phyloP scores from a whole-genome alignment of 2,888 invertebrate species.

The Stenurella melanura region DNA sequence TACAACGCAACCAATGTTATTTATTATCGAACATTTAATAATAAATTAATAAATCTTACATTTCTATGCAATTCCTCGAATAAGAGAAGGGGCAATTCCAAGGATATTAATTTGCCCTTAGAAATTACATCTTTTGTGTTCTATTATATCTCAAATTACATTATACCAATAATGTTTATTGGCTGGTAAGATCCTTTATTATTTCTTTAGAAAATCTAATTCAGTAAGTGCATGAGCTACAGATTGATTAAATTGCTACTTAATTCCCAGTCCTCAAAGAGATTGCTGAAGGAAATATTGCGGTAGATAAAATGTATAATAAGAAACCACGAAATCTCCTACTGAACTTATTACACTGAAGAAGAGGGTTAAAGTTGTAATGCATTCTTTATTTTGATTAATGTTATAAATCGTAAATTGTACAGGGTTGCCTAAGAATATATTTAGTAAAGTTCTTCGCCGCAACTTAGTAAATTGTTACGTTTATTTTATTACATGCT shows the following conservation, averaged over 20 bases:
- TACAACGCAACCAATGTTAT: no score
- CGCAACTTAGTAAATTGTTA: no score
- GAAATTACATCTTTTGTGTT: not conserved
- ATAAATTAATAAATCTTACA: no score
- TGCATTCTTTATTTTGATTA: no score
- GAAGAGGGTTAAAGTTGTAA: not conserved
- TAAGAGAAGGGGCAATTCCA: not conserved
- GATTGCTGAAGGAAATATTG: not conserved
- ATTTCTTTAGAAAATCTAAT: constrained; percentile 11
- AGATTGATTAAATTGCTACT: not conserved
- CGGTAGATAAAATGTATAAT: not conserved
- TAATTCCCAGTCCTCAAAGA: not conserved
- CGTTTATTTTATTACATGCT: no score
- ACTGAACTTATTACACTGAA: not conserved
- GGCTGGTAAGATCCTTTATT: not conserved
- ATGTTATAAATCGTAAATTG: not conserved
- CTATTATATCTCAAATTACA: not conserved
- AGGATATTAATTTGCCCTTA: not conserved
- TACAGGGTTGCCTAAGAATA: not conserved
- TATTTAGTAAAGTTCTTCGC: no score
- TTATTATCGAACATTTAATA: no score
- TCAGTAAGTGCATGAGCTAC: constrained; percentile 5
- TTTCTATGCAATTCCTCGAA: no score
- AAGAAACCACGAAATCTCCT: not conserved
- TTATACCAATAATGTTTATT: not conserved